Evolutionary conservation across 2,888 invertebrate species (phyloP), one percentile per base, ranked within the genome.

Genomic region (Rhodophaea formosa): DNA sequence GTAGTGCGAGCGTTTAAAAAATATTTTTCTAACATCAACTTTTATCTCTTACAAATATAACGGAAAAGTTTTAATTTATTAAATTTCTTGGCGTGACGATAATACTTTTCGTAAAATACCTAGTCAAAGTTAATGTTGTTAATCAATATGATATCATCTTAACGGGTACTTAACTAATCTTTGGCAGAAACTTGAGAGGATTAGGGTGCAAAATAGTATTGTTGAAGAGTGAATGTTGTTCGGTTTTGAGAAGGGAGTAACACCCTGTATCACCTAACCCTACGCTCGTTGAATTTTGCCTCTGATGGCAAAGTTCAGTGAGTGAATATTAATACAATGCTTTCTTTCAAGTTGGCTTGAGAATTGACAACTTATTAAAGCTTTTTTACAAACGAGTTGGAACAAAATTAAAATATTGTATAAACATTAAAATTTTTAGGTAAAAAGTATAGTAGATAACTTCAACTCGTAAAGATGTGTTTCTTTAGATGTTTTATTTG

Each of bases 221-320:
- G 6, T 29, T n/a, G 6, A 29, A 30, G 14, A n/a, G 47, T 47
- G 14, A 15, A 32, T 32, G 32, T 7, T 10, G n/a, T 49, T 39
- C 39, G 3, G 15, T 49, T 15, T 32, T 49, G 49, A 49, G 82
- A 84, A 84, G 79, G 74, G 78, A 75, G 83, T 82, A 84, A 84
- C 86, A 86, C 80, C 81, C 86, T 86, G 86, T 80, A 76, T 75
- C 65, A 71, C 72, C 72, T 80, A 77, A 77, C 59, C 68, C 76
- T 80, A 80, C 68, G 66, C 64, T 69, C 66, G 62, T 59, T 70
- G 68, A 69, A 72, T 57, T 42, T 53, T 35, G 49, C 57, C 29
- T 12, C 46, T 10, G 49, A 35, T 49, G 56, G 61, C 56, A 65
- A 67, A 65, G 60, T 72, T 65, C 67, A 69, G 62, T 64, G 62